Percentiles rank a stretch among this genome's conserved stretches.
These are phyloP conservation scores for Onchidella celtica DNA, from an alignment of 2,888 invertebrate genomes.

Conservation along the genomic window DNA sequence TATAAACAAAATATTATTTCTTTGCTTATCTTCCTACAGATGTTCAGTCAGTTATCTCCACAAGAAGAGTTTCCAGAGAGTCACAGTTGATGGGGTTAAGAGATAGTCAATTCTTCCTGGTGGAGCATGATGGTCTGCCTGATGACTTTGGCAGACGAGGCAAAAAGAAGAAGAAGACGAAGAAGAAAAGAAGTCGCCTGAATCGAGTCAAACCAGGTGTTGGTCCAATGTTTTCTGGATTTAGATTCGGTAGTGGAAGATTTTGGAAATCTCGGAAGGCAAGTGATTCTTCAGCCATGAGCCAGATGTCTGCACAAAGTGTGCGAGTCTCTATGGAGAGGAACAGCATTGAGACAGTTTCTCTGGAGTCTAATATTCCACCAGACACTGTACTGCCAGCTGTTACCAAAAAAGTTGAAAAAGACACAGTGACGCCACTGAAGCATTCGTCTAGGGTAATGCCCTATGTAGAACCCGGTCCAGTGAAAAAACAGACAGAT, in stretches of 20 bases:
- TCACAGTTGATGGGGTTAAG: conserved; percentile 50
- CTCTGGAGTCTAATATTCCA: conserved; percentile 43
- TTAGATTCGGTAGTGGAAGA: conserved; percentile 49
- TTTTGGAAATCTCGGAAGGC: conserved; percentile 56
- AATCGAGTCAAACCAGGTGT: conserved; percentile 64
- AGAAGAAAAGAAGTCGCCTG: conserved; percentile 59
- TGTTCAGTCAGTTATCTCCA: conserved; percentile 53
- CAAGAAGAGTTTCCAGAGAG: conserved; percentile 53
- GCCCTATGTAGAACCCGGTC: conserved; percentile 17
- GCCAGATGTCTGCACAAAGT: conserved; percentile 66
- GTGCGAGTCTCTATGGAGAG: conserved; percentile 55
- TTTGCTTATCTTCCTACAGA: conserved; percentile 47
- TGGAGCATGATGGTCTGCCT: conserved; percentile 49
- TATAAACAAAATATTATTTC: no score
- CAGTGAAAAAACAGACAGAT: conserved; percentile 53
- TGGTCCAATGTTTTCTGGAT: conserved; percentile 62
- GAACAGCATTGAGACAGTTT: conserved; percentile 44
- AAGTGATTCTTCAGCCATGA: conserved; percentile 68
- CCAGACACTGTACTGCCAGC: conserved; percentile 42
- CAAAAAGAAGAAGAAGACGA: conserved; percentile 52
- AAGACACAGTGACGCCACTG: background rate
- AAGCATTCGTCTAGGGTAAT: background rate
- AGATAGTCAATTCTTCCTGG: conserved; percentile 49
- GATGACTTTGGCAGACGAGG: conserved; percentile 51
- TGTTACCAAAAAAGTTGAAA: conserved; percentile 15